Evolutionary conservation across 2,888 invertebrate species (phyloP), one percentile per base, ranked within the genome.

Genomic region (Caradrina kadenii): DNA sequence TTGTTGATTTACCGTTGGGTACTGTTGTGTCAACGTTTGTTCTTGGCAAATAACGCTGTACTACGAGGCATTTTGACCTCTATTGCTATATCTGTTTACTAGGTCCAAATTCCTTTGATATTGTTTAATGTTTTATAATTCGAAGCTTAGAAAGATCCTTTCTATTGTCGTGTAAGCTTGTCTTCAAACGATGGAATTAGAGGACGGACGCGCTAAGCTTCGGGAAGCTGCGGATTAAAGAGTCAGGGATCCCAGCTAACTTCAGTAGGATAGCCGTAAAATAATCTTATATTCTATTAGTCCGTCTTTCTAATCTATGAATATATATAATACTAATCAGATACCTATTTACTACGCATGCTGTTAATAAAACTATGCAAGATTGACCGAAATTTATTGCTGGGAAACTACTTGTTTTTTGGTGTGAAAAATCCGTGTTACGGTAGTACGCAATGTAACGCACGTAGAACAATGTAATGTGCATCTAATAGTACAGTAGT

Each of bases 1-100:
- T 63, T 74, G 67, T 79, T 73, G 31, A 67, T 76, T 67, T 54
- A 60, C 39, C 39, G 39, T 62, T n/a, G 26, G 45, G 45, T 45
- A 17, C 17, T 45, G 19, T 31, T 54, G 13, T 77, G 45, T 61
- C 56, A 60, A 56, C 31, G 19, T 71, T 70, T 62, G 54, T 5
- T 69, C 39, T 61, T 70, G 45, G 13, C 11, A 17, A 50, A 55
- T n/a, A 0, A 48, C n/a, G 1, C 3, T 26, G 17, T 26, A 15
- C 0, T 21, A 45, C 11, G 50, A 5, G 26, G 26, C 4, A 26
- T 26, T 26, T 26, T 49, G 10, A 45, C 8, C 19, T 48, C 11
- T 60, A 6, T 59, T 49, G 19, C 22, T 42, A 48, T 49, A 26
- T 35, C 2, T 55, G 22, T 19, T 19, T 35, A 3, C 35, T 6